Evolutionary conservation across 1,140 invertebrate species (phyloP).

Genomic region (Neomicropteryx cornuta): DNA sequence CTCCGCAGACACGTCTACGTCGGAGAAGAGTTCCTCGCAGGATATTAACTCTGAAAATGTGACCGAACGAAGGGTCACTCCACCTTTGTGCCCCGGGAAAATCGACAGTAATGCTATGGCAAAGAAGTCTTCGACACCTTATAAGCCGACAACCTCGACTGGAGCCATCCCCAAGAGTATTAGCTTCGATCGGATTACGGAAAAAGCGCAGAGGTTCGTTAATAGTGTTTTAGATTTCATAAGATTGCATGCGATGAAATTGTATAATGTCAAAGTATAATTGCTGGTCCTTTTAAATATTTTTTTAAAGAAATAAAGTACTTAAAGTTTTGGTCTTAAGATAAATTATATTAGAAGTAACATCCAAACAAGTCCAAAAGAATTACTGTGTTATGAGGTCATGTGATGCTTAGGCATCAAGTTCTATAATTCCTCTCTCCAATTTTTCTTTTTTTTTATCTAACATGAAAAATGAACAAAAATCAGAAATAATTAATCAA

Average conservation of each 20-base stretch:
- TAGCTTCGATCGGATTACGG: constrained; percentile 82
- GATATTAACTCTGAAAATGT: constrained; percentile 37
- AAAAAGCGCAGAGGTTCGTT: constrained; percentile 57
- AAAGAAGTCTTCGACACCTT: constrained; percentile 14
- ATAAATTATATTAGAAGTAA: no score
- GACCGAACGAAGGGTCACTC: constrained; percentile 31
- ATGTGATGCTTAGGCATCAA: no score
- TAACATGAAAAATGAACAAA: no score
- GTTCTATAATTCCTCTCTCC: no score
- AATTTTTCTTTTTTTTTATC: no score
- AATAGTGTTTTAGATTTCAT: constrained; percentile 3
- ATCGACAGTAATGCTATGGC: constrained; percentile 8
- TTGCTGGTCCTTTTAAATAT: not conserved
- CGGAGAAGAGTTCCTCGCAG: constrained; percentile 34
- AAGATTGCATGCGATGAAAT: no score
- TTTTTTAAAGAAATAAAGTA: no score
- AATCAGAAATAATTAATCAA: no score
- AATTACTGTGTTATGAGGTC: no score
- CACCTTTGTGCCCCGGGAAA: constrained; percentile 16
- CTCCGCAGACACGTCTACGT: constrained; percentile 30
- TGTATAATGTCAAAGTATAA: no score
- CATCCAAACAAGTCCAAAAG: no score
- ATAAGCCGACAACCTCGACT: constrained; percentile 51
- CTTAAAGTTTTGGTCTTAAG: no score
- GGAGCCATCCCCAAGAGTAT: constrained; percentile 87